These are phyloP conservation scores for Oreochromis spilurus DNA, from an alignment of 2,113 vertebrate genomes.

Conservation along the genomic window DNA sequence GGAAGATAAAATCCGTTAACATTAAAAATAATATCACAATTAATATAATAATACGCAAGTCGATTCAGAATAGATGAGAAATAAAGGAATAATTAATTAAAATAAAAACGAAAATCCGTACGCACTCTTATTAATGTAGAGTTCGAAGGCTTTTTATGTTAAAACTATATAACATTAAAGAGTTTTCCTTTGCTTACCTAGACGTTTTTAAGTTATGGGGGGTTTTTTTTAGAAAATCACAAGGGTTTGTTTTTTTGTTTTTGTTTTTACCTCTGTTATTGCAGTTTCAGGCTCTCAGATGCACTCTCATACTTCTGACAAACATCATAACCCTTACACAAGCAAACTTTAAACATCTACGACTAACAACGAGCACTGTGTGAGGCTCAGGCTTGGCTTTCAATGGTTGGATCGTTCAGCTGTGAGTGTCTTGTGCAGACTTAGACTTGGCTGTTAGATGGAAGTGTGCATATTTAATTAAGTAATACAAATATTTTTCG, in stretches of 20 bases:
- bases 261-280: not conserved
- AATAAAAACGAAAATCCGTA: not conserved
- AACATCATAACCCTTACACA: not conserved
- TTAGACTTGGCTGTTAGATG: conserved; percentile 6
- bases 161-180: not conserved
- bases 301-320: not conserved
- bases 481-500: not conserved
- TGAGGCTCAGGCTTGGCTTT: not conserved
- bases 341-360: not conserved
- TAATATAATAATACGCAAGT: not conserved
- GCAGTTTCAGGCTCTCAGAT: not conserved
- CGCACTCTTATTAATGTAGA: not conserved
- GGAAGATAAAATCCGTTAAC: not conserved
- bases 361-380: not conserved
- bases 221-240: not conserved
- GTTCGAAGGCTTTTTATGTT: not conserved
- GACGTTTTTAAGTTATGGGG: not conserved
- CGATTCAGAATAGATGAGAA: not conserved
- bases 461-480: not conserved
- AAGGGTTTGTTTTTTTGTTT: not conserved
- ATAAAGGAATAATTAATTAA: not conserved
- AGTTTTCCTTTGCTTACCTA: not conserved
- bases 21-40: not conserved
- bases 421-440: not conserved
- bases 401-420: not conserved